phyloP scores from a whole-genome alignment of 2,797 vertebrate genomes.

The Austrolebias charrua region DNA sequence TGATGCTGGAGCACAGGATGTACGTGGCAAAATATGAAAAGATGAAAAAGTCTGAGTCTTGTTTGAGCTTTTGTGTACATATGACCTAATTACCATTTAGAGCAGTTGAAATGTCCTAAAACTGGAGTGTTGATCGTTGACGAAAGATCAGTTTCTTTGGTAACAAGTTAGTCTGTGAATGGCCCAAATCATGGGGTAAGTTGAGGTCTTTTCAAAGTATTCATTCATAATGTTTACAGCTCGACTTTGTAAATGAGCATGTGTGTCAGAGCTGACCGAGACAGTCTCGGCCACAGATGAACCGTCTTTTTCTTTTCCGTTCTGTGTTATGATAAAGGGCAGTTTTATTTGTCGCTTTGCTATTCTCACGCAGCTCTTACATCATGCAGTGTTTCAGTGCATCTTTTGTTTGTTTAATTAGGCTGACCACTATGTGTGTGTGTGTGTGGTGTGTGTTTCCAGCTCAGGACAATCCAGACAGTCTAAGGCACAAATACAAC shows the following conservation, averaged over 20 bases:
- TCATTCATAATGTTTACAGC: constrained; percentile 35
- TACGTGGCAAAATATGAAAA: constrained; percentile 36
- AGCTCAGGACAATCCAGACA: constrained; percentile 91
- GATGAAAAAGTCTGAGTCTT: constrained; percentile 45
- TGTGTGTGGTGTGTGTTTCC: constrained; percentile 50
- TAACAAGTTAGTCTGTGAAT: constrained; percentile 12
- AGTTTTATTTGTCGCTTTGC: constrained; percentile 47
- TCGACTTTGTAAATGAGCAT: constrained; percentile 14
- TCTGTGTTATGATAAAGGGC: constrained; percentile 55
- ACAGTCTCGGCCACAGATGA: constrained; percentile 50
- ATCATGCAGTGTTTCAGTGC: constrained; percentile 57
- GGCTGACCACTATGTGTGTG: constrained; percentile 37
- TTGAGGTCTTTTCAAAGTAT: constrained; percentile 29
- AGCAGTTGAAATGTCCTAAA: constrained; percentile 70
- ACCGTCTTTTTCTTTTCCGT: constrained; percentile 42
- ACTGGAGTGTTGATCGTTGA: constrained; percentile 34
- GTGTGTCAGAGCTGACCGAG: constrained; percentile 37
- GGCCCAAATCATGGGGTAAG: constrained; percentile 7
- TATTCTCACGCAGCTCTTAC: constrained; percentile 51
- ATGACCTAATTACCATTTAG: constrained; percentile 69
- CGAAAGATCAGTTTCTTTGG: constrained; percentile 12
- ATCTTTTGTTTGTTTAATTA: constrained; percentile 55
- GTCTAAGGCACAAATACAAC: constrained; percentile 95
- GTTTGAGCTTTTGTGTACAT: constrained; percentile 53
- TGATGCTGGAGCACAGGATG: too few relatives aligned